Base-by-base conservation (phyloP, 2,113 vertebrate species). In the Lonchura striata region DNA sequence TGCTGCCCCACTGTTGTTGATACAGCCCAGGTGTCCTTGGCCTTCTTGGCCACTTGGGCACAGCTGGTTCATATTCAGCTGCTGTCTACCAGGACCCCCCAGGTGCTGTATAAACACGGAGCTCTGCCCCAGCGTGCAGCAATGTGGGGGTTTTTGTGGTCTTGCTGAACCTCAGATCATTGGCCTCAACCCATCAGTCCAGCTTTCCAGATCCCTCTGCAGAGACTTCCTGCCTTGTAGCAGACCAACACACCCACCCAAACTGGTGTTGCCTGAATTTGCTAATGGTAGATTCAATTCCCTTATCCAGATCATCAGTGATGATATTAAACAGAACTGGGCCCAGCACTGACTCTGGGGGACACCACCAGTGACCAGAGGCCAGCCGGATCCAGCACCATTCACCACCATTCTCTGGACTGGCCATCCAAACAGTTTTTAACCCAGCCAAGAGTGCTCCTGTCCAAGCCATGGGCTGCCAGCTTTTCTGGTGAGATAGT, bases 81-180 rank as follows among this genome's bases (percentile, higher is more conserved):
- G 66, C 6, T 57, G 12, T 17, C 7, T 0, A 0, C 17, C 6
- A 56, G 5, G 1, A 27, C 39, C 7, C 5, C 7, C 4, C 14
- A 33, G 25, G 27, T 31, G 3, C 11, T 50, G 35, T 72, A 37
- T 15, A 23, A 22, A 6, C 3, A 7, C 11, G 21, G 11, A 50
- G 25, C 22, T 57, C n/a, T 44, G 22, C 21, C 30, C 10, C 18
- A 35, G 6, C 27, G 44, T 59, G 3, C 19, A 42, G 22, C 27
- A 15, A 11, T 35, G 31, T 3, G 31, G 31, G 12, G 7, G 3
- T 19, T 42, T 16, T 56, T 35, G 8, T 44, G 31, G 25, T 15
- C 50, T 56, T 42, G 18, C 20, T 52, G 22, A 74, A 35, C 19
- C 12, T 50, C 42, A 33, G 33, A 37, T 10, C 10, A 9, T 3